These are phyloP conservation scores for Dryobates pubescens DNA, from an alignment of 2,797 vertebrate species.

Conservation along the genomic window DNA sequence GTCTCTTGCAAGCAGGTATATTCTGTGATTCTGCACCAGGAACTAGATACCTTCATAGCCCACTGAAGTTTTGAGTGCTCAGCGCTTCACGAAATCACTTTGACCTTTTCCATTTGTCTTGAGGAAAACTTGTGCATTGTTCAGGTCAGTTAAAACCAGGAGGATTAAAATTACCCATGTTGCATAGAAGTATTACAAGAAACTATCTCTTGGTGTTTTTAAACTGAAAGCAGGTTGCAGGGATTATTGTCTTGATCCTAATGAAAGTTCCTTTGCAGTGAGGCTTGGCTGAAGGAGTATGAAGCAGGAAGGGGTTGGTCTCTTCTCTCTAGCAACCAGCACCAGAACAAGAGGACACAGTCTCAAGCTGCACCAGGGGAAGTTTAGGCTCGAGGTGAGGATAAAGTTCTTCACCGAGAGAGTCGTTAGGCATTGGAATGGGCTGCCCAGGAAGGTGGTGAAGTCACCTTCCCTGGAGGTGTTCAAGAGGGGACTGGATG, in stretches of 20 bases:
- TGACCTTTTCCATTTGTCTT: neutral
- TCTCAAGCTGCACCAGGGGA: no score
- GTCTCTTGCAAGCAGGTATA: no score
- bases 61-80: neutral
- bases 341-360: no score
- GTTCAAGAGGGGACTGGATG: no score
- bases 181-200: neutral
- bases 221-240: neutral
- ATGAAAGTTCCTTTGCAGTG: neutral
- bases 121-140: neutral
- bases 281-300: neutral
- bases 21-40: no score
- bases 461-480: no score
- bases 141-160: neutral
- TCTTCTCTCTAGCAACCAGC: no score
- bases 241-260: neutral
- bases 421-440: no score
- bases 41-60: neutral
- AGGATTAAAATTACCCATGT: neutral
- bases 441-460: no score
- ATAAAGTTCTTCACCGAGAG: no score
- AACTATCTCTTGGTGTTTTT: neutral
- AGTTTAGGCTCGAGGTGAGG: no score
- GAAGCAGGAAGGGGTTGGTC: neutral
- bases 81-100: neutral